Conservation (phyloP, 2,797 vertebrate species). For the Clamator glandarius region DNA sequence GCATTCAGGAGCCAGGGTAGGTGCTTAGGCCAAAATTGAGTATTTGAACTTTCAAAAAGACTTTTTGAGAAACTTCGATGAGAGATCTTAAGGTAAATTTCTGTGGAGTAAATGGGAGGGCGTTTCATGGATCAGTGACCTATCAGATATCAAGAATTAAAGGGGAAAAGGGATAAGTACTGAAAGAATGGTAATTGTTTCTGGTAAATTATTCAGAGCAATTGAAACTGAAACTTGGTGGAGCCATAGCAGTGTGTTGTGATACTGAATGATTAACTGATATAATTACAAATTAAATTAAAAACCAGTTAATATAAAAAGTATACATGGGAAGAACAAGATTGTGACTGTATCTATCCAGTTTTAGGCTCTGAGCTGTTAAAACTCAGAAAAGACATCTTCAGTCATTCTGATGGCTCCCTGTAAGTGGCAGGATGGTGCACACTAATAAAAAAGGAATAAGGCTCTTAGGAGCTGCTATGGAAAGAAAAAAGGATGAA, state of each 20-base stretch:
- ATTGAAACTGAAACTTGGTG: neutral
- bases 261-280: neutral
- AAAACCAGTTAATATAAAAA: neutral
- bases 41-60: neutral
- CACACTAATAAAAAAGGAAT: neutral
- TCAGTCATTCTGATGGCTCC: neutral
- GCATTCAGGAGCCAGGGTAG: neutral
- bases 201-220: neutral
- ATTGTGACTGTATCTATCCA: neutral
- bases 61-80: too few species aligned
- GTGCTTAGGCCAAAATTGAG: neutral
- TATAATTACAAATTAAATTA: neutral
- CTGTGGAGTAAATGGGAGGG: neutral
- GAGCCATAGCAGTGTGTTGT: neutral
- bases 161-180: neutral
- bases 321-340: neutral
- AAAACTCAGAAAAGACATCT: neutral
- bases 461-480: neutral
- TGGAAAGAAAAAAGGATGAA: neutral
- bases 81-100: neutral
- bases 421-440: neutral
- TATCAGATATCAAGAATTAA: neutral
- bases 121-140: neutral
- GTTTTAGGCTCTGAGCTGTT: neutral
- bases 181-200: neutral